Evolutionary conservation across 2,797 vertebrate genomes (phyloP).

Genomic region (Smutsia temminckii): DNA sequence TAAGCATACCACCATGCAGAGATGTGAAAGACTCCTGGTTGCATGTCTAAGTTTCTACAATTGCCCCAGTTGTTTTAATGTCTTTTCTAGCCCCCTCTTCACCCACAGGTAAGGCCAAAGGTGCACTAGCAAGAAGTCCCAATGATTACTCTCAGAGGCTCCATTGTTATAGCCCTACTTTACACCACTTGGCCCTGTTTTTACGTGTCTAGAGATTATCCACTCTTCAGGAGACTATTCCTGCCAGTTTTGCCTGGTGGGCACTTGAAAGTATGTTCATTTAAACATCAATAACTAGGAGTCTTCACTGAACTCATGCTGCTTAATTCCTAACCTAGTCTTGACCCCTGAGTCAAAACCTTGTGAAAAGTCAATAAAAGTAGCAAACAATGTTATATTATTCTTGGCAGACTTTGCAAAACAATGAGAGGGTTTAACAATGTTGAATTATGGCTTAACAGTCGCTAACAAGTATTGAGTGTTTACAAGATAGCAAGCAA

Average conservation of each 20-base stretch:
- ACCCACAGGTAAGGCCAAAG: slow-evolving; percentile 25
- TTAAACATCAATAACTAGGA: slow-evolving; percentile 65
- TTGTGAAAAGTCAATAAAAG: slow-evolving; percentile 73
- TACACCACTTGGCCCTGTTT: slow-evolving; percentile 21
- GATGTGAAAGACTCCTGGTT: neutral
- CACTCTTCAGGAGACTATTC: slow-evolving; percentile 45
- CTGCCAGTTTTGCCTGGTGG: slow-evolving; percentile 48
- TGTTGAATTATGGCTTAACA: slow-evolving; percentile 63
- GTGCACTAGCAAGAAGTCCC: neutral
- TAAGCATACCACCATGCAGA: neutral
- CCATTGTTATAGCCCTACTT: neutral
- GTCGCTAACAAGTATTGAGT: slow-evolving; percentile 56
- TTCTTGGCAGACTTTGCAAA: slow-evolving; percentile 66
- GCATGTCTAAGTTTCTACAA: neutral
- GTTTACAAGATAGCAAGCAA: slow-evolving; percentile 53
- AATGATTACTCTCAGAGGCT: neutral
- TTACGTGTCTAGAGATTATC: slow-evolving; percentile 5
- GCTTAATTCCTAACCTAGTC: slow-evolving; percentile 73
- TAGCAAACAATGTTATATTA: slow-evolving; percentile 65
- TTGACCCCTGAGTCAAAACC: slow-evolving; percentile 69
- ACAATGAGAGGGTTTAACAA: slow-evolving; percentile 70
- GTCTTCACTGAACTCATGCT: slow-evolving; percentile 66
- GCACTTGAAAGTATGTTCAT: slow-evolving; percentile 61
- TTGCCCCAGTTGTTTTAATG: slow-evolving; percentile 1
- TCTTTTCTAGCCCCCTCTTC: neutral